Evolutionary conservation across 2,797 vertebrate species (phyloP).

Genomic region (Valencia hispanica): DNA sequence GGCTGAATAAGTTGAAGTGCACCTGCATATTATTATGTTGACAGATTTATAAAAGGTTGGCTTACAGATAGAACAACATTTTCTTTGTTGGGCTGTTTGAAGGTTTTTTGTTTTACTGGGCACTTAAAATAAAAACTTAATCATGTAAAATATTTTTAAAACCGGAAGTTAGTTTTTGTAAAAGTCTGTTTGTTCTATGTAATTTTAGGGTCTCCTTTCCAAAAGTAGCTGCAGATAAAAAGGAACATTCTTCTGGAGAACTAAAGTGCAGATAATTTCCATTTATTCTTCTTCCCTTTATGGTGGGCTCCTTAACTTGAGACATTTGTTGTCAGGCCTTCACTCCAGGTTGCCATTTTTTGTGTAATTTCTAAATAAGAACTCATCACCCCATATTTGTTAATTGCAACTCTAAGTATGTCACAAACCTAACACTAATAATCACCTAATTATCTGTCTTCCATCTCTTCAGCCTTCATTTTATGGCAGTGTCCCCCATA

Average conservation of each 20-base stretch:
- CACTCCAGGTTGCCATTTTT: too few species aligned
- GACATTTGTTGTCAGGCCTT: too few species aligned
- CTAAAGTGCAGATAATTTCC: too few species aligned
- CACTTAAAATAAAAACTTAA: not conserved
- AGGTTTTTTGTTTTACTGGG: not conserved
- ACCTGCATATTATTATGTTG: too few species aligned
- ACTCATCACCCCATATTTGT: too few species aligned
- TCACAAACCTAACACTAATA: not conserved
- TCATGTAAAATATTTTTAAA: not conserved
- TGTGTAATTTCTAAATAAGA: too few species aligned
- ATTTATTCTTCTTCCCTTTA: too few species aligned
- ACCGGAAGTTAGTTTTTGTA: not conserved
- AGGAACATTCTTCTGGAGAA: not conserved
- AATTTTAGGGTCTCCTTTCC: not conserved
- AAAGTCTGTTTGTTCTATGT: not conserved
- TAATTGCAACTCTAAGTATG: not conserved
- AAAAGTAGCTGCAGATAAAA: not conserved
- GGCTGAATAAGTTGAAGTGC: not conserved
- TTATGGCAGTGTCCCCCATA: slow-evolving; percentile 9
- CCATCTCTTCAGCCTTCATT: slow-evolving; percentile 13
- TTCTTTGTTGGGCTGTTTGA: not conserved
- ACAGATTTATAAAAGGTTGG: too few species aligned
- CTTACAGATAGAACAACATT: too few species aligned
- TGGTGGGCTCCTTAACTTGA: too few species aligned
- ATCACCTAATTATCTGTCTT: slow-evolving; percentile 19